These are phyloP conservation scores for Hirudo medicinalis DNA, from an alignment of 1,140 invertebrate species.

Conservation along the genomic window DNA sequence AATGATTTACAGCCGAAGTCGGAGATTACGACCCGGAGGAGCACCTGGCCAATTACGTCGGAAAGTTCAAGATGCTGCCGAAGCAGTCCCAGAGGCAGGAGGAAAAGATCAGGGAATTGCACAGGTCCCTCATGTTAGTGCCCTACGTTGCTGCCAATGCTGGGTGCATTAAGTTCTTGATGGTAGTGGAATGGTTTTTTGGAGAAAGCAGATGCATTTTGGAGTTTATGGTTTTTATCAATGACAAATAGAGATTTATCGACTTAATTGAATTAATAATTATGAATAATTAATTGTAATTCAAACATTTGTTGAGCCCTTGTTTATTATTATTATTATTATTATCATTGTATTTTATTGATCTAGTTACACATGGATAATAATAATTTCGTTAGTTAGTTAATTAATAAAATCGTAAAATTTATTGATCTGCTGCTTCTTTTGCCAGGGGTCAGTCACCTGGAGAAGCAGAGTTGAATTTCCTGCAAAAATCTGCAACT, in stretches of 20 bases:
- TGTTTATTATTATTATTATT: no score
- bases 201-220: not conserved
- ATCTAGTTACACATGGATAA: no score
- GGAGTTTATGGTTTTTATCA: not conserved
- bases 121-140: constrained; percentile 50
- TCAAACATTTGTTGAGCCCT: no score
- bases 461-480: constrained; percentile 59
- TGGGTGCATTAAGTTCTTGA: not conserved
- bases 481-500: constrained; percentile 70
- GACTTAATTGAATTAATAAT: not conserved
- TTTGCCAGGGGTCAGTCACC: constrained; percentile 38
- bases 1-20: constrained; percentile 60
- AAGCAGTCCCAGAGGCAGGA: constrained; percentile 81
- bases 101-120: constrained; percentile 72
- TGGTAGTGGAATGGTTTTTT: not conserved
- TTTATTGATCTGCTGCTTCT: no score
- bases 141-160: no score
- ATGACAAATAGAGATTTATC: not conserved
- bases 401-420: no score
- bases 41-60: constrained; percentile 75
- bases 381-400: no score
- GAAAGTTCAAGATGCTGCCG: constrained; percentile 73
- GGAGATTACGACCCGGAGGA: constrained; percentile 78
- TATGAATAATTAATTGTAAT: no score
- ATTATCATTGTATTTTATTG: no score